Evolutionary conservation across 2,113 vertebrate genomes (phyloP).

Genomic region (Ochotona princeps): DNA sequence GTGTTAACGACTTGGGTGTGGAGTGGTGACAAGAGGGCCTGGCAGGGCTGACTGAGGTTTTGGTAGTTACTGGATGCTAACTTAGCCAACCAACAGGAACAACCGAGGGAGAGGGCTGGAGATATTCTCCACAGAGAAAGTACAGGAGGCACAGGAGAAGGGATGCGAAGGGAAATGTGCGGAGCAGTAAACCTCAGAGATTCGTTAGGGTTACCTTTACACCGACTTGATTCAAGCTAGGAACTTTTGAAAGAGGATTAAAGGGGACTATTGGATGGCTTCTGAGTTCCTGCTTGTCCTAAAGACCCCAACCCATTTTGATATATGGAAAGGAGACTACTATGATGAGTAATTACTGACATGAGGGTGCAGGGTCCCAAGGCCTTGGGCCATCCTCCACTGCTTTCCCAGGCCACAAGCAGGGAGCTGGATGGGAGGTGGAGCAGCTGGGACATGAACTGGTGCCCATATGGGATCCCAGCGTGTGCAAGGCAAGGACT

Average conservation of each 20-base stretch:
- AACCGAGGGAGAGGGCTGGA: neutral
- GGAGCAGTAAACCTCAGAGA: neutral
- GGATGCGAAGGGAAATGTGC: neutral
- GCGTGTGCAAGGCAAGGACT: no score
- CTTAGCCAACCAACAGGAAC: neutral
- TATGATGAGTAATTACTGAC: neutral
- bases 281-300: neutral
- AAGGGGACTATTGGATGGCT: neutral
- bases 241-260: neutral
- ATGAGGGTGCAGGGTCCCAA: no score
- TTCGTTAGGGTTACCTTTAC: neutral
- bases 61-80: neutral
- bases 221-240: neutral
- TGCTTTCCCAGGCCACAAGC: no score
- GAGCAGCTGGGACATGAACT: no score
- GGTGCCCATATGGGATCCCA: no score
- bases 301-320: slow-evolving; percentile 14
- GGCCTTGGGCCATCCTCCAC: no score
- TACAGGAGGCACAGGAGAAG: neutral
- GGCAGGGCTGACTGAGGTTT: neutral
- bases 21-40: neutral
- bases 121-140: neutral
- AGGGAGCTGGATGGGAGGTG: no score
- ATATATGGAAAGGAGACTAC: slow-evolving; percentile 19
- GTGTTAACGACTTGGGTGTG: neutral